Conservation (phyloP, 2,888 invertebrate genomes). For the Nipponacmea schrenckii region DNA sequence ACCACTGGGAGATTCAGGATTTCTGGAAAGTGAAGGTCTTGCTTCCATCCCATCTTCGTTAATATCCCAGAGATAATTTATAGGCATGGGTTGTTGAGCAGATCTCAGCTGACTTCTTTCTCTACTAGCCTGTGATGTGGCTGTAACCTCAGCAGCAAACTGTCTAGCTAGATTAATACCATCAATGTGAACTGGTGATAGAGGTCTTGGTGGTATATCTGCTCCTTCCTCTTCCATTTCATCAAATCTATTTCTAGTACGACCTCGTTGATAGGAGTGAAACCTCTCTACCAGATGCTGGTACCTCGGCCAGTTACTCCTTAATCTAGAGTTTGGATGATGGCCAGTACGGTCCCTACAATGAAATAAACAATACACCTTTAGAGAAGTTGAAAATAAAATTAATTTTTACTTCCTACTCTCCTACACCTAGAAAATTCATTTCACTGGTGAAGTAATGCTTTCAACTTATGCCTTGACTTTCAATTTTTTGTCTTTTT, state of each 20-base stretch:
- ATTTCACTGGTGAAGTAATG: not conserved
- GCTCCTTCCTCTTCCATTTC: slow-evolving; percentile 2
- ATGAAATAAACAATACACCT: no score
- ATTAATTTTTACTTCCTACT: no score
- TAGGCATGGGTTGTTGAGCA: not conserved
- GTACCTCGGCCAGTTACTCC: slow-evolving; percentile 31
- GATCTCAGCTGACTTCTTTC: not conserved
- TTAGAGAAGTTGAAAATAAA: no score
- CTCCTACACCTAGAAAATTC: no score
- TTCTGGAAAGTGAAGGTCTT: not conserved
- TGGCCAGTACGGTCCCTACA: slow-evolving; percentile 9
- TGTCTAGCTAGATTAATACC: slow-evolving; percentile 42
- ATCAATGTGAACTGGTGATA: slow-evolving; percentile 42
- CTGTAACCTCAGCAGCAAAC: slow-evolving; percentile 45
- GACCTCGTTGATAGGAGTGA: slow-evolving; percentile 28
- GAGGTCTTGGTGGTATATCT: slow-evolving; percentile 20
- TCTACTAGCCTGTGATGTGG: slow-evolving; percentile 14
- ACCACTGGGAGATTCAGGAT: not conserved
- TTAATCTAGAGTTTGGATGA: slow-evolving; percentile 14
- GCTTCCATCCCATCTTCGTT: not conserved
- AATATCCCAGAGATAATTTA: slow-evolving; percentile 7
- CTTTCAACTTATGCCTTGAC: no score
- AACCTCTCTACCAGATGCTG: slow-evolving; percentile 32
- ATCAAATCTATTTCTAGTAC: slow-evolving; percentile 10
- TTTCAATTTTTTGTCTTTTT: no score